Conservation (phyloP, 2,113 vertebrate genomes). For the Phasianus colchicus region DNA sequence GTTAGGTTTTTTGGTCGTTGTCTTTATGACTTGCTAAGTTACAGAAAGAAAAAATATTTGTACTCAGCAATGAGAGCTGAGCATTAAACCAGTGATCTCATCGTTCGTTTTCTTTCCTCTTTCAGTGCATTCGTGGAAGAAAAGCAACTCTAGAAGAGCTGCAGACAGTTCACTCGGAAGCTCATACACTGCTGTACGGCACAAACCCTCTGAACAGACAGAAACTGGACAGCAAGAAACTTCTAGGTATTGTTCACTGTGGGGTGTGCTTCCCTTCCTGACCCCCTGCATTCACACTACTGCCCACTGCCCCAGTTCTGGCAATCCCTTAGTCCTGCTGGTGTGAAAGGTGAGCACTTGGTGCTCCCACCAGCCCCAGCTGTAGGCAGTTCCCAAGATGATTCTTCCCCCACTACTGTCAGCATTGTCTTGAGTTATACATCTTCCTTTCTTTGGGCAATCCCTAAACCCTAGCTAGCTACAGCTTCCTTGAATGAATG, state of each 20-base stretch:
- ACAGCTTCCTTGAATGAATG: neutral
- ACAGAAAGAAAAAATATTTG: neutral
- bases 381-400: neutral
- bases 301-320: neutral
- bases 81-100: neutral
- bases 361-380: neutral
- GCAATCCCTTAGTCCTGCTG: no score
- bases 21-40: neutral
- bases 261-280: neutral
- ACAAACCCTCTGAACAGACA: constrained; percentile 97
- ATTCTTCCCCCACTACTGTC: neutral
- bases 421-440: fast-evolving
- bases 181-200: constrained; percentile 92
- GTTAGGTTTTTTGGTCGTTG: neutral
- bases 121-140: constrained; percentile 92
- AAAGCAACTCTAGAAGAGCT: constrained; percentile 96
- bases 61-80: neutral
- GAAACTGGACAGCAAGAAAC: constrained; percentile 95
- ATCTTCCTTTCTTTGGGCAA: neutral
- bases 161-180: constrained; percentile 94
- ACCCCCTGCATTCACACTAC: neutral
- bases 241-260: constrained; percentile 67
- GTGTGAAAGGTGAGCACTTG: neutral
- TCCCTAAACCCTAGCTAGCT: neutral
- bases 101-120: neutral